Percentiles rank a stretch among this genome's conserved stretches.
Conservation (phyloP, 2,113 vertebrate species). For the Anoura caudifer region DNA sequence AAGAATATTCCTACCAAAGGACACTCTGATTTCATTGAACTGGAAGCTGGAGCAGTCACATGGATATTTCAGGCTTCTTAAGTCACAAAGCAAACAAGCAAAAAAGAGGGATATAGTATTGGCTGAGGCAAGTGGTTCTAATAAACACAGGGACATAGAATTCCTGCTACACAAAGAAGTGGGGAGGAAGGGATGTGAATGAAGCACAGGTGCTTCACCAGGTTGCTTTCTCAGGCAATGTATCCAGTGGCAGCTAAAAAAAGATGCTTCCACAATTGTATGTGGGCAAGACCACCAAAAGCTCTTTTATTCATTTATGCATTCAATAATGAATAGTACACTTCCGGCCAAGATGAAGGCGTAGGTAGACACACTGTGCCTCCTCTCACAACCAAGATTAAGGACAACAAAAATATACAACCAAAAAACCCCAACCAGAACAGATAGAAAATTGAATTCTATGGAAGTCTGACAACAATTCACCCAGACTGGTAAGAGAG, state of each 20-base stretch:
- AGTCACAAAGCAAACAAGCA: background rate
- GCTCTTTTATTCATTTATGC: background rate
- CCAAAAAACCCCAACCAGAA: too few relatives aligned
- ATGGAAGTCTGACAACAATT: too few relatives aligned
- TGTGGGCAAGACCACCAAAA: background rate
- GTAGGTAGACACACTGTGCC: too few relatives aligned
- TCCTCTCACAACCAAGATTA: too few relatives aligned
- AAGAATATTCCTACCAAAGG: background rate
- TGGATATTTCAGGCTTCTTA: background rate
- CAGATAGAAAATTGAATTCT: too few relatives aligned
- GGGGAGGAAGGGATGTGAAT: background rate
- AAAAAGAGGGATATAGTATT: background rate
- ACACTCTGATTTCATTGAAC: background rate
- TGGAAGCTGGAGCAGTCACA: background rate
- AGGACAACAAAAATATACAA: too few relatives aligned
- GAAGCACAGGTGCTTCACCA: background rate
- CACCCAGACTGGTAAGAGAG: too few relatives aligned
- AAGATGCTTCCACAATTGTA: background rate
- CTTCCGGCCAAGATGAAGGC: too few relatives aligned
- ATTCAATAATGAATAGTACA: background rate
- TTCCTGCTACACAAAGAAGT: background rate
- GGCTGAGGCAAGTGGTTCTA: background rate
- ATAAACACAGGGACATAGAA: background rate
- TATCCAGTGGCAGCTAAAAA: background rate
- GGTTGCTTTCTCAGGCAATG: background rate